These are phyloP conservation scores for Dendroctonus ponderosae DNA, from an alignment of 1,140 invertebrate species.

Conservation along the genomic window DNA sequence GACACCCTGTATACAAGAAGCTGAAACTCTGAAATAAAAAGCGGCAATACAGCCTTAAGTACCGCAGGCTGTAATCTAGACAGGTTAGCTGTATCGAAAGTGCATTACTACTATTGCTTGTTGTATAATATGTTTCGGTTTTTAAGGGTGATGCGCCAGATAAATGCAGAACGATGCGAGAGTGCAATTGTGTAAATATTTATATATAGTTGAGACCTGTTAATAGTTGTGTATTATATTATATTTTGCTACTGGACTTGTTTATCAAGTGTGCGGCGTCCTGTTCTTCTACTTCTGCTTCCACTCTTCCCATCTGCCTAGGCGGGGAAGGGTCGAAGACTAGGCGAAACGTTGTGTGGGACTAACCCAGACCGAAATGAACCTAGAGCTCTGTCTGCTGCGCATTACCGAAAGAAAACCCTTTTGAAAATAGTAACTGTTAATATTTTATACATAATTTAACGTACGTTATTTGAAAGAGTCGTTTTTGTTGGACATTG, in stretches of 20 bases:
- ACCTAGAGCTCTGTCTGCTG: not conserved
- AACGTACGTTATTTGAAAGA: constrained; percentile 52
- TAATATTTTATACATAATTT: constrained; percentile 55
- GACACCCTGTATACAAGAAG: too few species aligned
- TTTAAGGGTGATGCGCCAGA: constrained; percentile 43
- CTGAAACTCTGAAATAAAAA: not conserved
- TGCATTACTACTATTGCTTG: constrained; percentile 51
- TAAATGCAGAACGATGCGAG: constrained; percentile 35
- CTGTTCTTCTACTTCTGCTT: too few species aligned
- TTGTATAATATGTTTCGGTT: constrained; percentile 46
- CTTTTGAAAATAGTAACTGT: constrained; percentile 51
- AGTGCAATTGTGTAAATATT: constrained; percentile 47
- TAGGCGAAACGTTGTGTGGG: too few species aligned
- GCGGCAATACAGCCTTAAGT: constrained; percentile 32
- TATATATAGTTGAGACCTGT: constrained; percentile 48
- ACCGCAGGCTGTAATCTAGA: constrained; percentile 53
- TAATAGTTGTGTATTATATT: constrained; percentile 48
- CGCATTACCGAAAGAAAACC: constrained; percentile 46
- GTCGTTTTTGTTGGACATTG: constrained; percentile 52
- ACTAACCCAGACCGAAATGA: too few species aligned
- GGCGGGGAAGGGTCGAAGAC: too few species aligned
- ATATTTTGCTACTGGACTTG: constrained; percentile 50
- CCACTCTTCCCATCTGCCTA: too few species aligned
- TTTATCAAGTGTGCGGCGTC: constrained; percentile 17
- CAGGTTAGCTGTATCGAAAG: constrained; percentile 53